Evolutionary conservation across 2,888 invertebrate species (phyloP).

Genomic region (Deilephila elpenor): DNA sequence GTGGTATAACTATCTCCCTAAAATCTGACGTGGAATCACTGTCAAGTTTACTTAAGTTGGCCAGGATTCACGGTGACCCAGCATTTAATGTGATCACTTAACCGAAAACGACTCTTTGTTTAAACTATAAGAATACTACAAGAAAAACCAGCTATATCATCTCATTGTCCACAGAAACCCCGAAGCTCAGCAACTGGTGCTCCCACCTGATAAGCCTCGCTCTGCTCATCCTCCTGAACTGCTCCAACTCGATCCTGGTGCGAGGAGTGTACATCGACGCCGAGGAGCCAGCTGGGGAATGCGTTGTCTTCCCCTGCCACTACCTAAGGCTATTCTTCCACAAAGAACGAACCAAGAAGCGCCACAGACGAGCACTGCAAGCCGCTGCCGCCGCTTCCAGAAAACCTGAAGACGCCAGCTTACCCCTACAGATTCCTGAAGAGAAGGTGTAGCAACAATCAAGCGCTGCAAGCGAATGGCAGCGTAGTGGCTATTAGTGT

Average conservation of each 20-base stretch:
- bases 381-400: conserved; percentile 64
- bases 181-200: conserved; percentile 91
- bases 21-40: no score
- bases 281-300: conserved; percentile 92
- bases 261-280: conserved; percentile 95
- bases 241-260: conserved; percentile 94
- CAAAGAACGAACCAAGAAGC: conserved; percentile 87
- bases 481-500: conserved; percentile 9
- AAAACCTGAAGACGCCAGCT: conserved; percentile 68
- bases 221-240: conserved; percentile 91
- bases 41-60: no score
- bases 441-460: conserved; percentile 67
- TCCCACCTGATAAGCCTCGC: conserved; percentile 90
- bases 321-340: conserved; percentile 92
- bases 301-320: conserved; percentile 93
- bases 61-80: neutral
- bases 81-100: neutral
- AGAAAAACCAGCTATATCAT: neutral
- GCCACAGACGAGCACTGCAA: conserved; percentile 70
- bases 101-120: no score
- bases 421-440: conserved; percentile 72
- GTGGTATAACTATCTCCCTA: no score
- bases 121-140: no score
- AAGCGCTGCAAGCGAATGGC: neutral
- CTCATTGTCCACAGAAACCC: conserved; percentile 84